phyloP scores from a whole-genome alignment of 1,140 invertebrate species.

The Batillaria attramentaria region DNA sequence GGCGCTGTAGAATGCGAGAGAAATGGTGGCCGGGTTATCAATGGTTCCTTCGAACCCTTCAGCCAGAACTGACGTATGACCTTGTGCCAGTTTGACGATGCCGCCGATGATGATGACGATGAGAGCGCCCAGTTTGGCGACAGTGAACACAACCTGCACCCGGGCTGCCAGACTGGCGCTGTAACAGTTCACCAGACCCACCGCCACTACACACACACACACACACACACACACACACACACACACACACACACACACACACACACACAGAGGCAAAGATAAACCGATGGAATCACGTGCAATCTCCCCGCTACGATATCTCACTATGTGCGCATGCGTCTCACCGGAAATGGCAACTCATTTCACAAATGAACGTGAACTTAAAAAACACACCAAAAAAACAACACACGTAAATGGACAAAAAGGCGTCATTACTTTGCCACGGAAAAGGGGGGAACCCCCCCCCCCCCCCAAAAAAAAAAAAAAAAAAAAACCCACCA shows the following conservation, averaged over 20 bases:
- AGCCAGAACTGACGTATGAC: constrained; percentile 68
- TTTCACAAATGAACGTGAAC: too few species aligned
- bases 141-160: constrained; percentile 92
- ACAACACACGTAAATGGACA: too few species aligned
- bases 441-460: too few species aligned
- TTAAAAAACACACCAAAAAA: too few species aligned
- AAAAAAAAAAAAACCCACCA: too few species aligned
- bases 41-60: constrained; percentile 72
- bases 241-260: constrained; percentile 1
- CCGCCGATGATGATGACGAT: constrained; percentile 87
- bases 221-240: not conserved
- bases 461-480: too few species aligned
- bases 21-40: constrained; percentile 67
- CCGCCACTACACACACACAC: not conserved
- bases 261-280: constrained; percentile 3
- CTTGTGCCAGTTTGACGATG: constrained; percentile 71
- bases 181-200: constrained; percentile 88
- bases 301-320: too few species aligned
- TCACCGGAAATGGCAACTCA: too few species aligned
- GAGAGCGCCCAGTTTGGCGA: constrained; percentile 88
- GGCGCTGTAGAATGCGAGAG: constrained; percentile 74
- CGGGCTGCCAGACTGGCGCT: constrained; percentile 87
- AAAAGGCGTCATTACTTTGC: too few species aligned
- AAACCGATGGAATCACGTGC: not conserved
- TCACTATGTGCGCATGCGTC: too few species aligned